phyloP scores from a whole-genome alignment of 2,888 invertebrate genomes.

The Microdon myrmicae region DNA sequence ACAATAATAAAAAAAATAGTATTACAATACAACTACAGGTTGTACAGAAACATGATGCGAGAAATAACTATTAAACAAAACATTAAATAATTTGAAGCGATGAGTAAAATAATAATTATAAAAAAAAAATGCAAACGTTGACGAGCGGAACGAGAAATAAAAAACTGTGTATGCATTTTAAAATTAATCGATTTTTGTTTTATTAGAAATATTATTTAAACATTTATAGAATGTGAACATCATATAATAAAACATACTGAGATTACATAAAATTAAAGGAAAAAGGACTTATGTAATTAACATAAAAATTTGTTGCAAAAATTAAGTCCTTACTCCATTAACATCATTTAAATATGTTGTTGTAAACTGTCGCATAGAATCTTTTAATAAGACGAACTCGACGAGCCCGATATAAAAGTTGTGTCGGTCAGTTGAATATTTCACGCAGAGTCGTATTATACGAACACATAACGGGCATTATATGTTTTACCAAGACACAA shows the following conservation, averaged over 20 bases:
- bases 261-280: conserved; percentile 25
- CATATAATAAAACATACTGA: conserved; percentile 19
- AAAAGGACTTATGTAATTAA: conserved; percentile 28
- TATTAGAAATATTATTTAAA: conserved; percentile 47
- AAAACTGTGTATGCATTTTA: conserved; percentile 49
- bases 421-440: conserved; percentile 17
- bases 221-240: conserved; percentile 37
- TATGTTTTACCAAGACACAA: conserved; percentile 9
- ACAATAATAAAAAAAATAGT: conserved; percentile 20
- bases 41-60: conserved; percentile 7
- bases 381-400: too few relatives aligned
- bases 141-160: conserved; percentile 51
- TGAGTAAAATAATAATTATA: conserved; percentile 9
- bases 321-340: conserved; percentile 44
- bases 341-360: too few relatives aligned
- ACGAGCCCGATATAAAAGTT: too few relatives aligned
- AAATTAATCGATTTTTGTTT: conserved; percentile 36
- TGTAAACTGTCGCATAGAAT: too few relatives aligned
- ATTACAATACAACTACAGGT: not conserved
- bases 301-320: conserved; percentile 36
- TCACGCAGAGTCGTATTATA: conserved; percentile 2
- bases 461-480: not conserved
- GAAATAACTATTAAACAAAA: conserved; percentile 11
- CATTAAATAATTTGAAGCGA: conserved; percentile 23
- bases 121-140: conserved; percentile 29